A percentile compares a stretch with the other conserved stretches of the same genome.
Evolutionary conservation across 2,113 vertebrate species (phyloP).

Genomic region (Pterocles orientalis): DNA sequence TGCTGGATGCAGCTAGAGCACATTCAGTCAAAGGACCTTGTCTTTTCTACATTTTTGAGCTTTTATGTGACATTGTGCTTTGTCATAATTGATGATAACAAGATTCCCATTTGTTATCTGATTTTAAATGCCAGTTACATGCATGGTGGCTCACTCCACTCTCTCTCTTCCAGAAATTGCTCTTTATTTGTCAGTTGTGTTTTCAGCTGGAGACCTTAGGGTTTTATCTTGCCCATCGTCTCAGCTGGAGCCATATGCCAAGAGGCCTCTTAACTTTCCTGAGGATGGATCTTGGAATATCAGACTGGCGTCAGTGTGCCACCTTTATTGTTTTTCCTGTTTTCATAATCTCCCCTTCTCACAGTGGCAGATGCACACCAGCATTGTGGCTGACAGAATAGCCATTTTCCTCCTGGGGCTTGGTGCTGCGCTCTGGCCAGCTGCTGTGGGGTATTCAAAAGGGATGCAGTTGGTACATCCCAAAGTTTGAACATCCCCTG

Average conservation of each 20-base stretch:
- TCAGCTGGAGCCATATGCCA: conserved; percentile 64
- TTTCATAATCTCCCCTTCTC: conserved; percentile 56
- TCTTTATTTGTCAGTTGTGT: conserved; percentile 39
- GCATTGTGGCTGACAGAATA: conserved; percentile 49
- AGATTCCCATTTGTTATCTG: conserved; percentile 27
- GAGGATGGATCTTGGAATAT: conserved; percentile 50
- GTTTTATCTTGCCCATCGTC: conserved; percentile 33
- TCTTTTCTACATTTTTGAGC: conserved; percentile 1
- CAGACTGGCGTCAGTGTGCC: conserved; percentile 17
- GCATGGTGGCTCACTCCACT: not conserved
- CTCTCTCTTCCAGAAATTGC: conserved; percentile 20
- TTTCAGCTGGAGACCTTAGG: conserved; percentile 48
- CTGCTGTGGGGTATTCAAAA: conserved; percentile 36
- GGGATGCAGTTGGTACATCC: conserved; percentile 17
- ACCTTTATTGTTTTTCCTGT: conserved; percentile 54
- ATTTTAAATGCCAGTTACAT: conserved; percentile 21
- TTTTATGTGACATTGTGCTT: not conserved
- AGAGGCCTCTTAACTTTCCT: conserved; percentile 52
- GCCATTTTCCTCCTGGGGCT: conserved; percentile 23
- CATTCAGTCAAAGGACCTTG: not conserved
- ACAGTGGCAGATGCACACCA: conserved; percentile 54
- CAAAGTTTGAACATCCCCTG: conserved; percentile 16
- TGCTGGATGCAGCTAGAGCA: not conserved
- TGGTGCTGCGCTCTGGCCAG: not conserved
- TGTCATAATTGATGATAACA: conserved; percentile 36